Evolutionary conservation across 2,888 invertebrate genomes (phyloP), one percentile per base, ranked within the genome.

Genomic region (Cyaniris semiargus): DNA sequence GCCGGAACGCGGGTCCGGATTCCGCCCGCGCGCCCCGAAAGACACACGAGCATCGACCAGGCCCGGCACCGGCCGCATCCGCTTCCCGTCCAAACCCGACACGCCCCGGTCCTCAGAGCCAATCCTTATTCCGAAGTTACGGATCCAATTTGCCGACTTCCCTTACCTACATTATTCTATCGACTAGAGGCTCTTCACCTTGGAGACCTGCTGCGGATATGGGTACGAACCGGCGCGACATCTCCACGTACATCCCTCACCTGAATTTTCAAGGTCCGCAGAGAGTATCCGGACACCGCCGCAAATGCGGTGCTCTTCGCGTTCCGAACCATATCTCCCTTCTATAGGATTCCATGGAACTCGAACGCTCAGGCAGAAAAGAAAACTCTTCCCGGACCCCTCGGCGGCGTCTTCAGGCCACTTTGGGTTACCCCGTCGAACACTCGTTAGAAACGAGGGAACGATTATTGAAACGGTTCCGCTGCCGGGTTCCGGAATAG

Each of bases 131-230:
- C 95, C 95, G 95, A 95, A 94, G 94, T 94, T 94, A 94, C 94
- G 92, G 94, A 94, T 95, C 95, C 90, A 95, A 93, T 95, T 96
- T 96, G 95, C 95, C 95, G 95, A 95, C 95, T 95, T 95, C 95
- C 94, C 95, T 95, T 95, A 95, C 94, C 95, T 95, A 95, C 95
- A 95, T 96, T 95, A 94, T 92, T 95, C 85, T 86, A 86, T 94
- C 93, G 94, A 95, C 95, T 94, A 95, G 95, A 95, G 95, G 95
- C 95, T 95, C 92, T 93, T 95, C 92, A 95, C 95, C 95, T 96
- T 95, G 95, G 95, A 96, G 95, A 96, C 96, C 96, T 96, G 96
- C 95, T 96, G 95, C 95, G 95, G 95, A 95, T 95, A 95, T 95
- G 94, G 95, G 95, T 95, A 96, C 95, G 95, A 94, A 84, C 84